Percentiles rank a stretch among this genome's conserved stretches.
phyloP scores from a whole-genome alignment of 2,113 vertebrate species.

The Sceloporus undulatus region DNA sequence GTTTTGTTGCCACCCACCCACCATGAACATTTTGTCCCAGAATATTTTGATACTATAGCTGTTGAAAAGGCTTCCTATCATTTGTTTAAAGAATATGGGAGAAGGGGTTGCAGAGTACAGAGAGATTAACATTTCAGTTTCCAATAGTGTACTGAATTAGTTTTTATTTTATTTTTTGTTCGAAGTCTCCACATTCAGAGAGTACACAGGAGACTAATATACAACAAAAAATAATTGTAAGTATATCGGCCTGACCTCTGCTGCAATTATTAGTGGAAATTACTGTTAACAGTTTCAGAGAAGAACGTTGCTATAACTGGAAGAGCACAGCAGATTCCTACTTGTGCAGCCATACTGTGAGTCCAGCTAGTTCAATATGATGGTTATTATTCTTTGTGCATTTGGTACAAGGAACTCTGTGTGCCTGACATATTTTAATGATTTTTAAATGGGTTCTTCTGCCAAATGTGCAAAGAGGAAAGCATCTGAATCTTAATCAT shows the following conservation, averaged over 20 bases:
- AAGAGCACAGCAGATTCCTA: neutral
- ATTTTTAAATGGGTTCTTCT: slow-evolving; percentile 27
- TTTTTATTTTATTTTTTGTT: neutral
- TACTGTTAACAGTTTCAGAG: slow-evolving; percentile 12
- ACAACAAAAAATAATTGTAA: slow-evolving; percentile 38
- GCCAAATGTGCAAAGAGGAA: neutral
- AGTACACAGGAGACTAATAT: neutral
- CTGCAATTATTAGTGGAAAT: neutral
- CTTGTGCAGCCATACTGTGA: neutral
- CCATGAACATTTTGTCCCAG: too few species aligned
- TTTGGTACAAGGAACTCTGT: neutral
- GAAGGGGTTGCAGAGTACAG: neutral
- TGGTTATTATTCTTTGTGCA: neutral
- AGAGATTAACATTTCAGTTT: neutral
- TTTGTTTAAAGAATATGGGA: neutral
- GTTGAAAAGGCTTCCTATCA: too few species aligned
- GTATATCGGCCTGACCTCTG: neutral
- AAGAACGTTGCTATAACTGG: neutral
- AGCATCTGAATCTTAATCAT: neutral
- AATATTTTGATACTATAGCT: too few species aligned
- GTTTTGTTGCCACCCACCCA: neutral
- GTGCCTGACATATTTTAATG: neutral
- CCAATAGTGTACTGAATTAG: neutral
- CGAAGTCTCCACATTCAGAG: accelerated
- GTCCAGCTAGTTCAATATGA: neutral